Percentiles rank a stretch among this genome's conserved stretches.
Conservation (phyloP, 2,888 invertebrate species). For the Chalcosyrphus nemorum region DNA sequence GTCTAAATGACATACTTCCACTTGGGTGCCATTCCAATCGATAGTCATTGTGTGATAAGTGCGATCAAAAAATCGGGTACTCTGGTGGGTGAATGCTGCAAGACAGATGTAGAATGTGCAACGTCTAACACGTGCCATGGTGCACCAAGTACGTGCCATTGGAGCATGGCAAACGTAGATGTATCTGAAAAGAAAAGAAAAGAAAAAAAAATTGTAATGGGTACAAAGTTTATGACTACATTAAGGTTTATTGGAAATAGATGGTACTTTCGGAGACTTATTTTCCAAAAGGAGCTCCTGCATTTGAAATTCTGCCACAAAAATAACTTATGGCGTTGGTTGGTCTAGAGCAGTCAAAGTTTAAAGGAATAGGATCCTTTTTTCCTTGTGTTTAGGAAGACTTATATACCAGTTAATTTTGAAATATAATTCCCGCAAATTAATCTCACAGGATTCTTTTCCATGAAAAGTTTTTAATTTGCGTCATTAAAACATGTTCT, state of each 20-base stretch:
- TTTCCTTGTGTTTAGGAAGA: not conserved
- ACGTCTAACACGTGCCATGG: slow-evolving; percentile 88
- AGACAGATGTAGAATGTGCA: slow-evolving; percentile 91
- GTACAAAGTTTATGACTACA: slow-evolving; percentile 11
- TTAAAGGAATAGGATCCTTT: too few relatives aligned
- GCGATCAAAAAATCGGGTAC: slow-evolving; percentile 91
- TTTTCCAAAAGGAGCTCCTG: too few relatives aligned
- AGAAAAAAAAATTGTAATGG: slow-evolving; percentile 1
- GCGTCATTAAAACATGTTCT: not conserved
- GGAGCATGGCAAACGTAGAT: slow-evolving; percentile 97
- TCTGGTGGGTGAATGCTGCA: slow-evolving; percentile 91
- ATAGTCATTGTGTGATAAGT: slow-evolving; percentile 85
- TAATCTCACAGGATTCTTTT: not conserved
- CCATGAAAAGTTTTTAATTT: not conserved
- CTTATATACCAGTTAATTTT: not conserved
- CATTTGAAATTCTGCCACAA: too few relatives aligned
- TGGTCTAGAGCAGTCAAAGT: too few relatives aligned
- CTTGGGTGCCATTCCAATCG: slow-evolving; percentile 86
- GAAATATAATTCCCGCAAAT: not conserved
- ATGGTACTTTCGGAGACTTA: too few relatives aligned
- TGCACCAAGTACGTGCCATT: slow-evolving; percentile 91
- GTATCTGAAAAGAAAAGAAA: slow-evolving; percentile 83
- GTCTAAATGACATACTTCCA: slow-evolving; percentile 86
- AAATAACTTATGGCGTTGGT: too few relatives aligned
- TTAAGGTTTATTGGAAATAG: not conserved